phyloP scores from a whole-genome alignment of 2,113 vertebrate genomes.

The Parotia lawesii region DNA sequence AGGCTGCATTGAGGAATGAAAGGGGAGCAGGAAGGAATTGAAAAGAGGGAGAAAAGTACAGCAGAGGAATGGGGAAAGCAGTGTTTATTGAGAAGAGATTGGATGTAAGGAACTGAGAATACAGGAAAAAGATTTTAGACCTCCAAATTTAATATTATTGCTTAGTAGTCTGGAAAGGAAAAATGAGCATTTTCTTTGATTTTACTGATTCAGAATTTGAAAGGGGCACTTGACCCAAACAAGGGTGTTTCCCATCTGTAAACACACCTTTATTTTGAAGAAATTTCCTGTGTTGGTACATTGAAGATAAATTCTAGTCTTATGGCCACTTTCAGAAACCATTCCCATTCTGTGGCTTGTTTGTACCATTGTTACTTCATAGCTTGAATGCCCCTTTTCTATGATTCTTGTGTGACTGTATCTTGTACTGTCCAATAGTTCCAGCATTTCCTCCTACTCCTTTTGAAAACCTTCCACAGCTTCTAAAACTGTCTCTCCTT shows the following conservation, averaged over 20 bases:
- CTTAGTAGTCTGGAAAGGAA: background rate
- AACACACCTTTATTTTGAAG: background rate
- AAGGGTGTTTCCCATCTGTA: background rate
- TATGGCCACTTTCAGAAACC: background rate
- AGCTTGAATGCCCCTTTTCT: background rate
- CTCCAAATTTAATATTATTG: background rate
- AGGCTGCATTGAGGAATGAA: background rate
- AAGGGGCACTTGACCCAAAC: background rate
- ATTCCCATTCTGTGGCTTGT: background rate
- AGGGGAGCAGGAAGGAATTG: background rate
- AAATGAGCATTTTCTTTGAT: background rate
- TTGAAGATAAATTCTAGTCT: background rate
- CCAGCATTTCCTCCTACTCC: background rate
- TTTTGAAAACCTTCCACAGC: background rate
- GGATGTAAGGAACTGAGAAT: background rate
- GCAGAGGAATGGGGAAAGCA: background rate
- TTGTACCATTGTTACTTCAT: background rate
- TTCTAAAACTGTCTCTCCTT: background rate
- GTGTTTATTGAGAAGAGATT: background rate
- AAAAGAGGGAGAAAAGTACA: background rate
- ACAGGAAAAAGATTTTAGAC: fast-evolving
- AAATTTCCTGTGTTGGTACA: background rate
- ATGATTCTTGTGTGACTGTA: background rate
- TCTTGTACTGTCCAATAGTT: background rate
- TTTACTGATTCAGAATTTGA: background rate